A percentile compares a stretch with the other conserved stretches of the same genome.
phyloP scores from a whole-genome alignment of 2,113 vertebrate genomes.

The Aptenodytes patagonicus region DNA sequence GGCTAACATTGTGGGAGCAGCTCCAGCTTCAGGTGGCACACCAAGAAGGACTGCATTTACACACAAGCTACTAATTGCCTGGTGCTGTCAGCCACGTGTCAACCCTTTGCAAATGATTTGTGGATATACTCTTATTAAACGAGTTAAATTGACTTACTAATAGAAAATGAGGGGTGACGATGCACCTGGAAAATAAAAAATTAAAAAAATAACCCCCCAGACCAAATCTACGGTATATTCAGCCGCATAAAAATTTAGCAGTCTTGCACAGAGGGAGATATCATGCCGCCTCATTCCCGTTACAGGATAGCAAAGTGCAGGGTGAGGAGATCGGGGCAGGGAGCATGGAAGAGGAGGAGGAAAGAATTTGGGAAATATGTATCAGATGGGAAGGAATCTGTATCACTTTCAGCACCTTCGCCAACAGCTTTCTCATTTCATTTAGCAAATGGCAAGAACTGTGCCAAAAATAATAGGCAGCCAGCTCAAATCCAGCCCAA shows the following conservation, averaged over 20 bases:
- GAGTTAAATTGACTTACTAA: not conserved
- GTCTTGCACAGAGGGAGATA: not conserved
- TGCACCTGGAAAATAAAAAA: not conserved
- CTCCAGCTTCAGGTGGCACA: not conserved
- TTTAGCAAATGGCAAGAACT: not conserved
- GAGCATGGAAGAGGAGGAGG: not conserved
- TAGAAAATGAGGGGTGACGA: not conserved
- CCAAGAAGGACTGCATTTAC: fast-evolving
- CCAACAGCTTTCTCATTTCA: not conserved
- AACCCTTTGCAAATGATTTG: not conserved
- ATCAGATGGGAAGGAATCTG: not conserved
- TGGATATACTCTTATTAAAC: not conserved
- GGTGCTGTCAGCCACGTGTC: fast-evolving
- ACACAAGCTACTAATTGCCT: not conserved
- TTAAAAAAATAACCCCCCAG: fast-evolving
- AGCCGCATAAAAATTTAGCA: not conserved
- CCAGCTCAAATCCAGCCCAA: not conserved
- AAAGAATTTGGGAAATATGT: not conserved
- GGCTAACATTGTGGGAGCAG: not conserved
- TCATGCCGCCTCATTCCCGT: fast-evolving
- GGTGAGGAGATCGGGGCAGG: not conserved
- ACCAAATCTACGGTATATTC: not conserved
- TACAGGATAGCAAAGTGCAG: not conserved
- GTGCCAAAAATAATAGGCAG: not conserved
- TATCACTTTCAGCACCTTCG: not conserved